Conservation (phyloP, 2,888 invertebrate genomes). For the Lasioglossum zephyrum region DNA sequence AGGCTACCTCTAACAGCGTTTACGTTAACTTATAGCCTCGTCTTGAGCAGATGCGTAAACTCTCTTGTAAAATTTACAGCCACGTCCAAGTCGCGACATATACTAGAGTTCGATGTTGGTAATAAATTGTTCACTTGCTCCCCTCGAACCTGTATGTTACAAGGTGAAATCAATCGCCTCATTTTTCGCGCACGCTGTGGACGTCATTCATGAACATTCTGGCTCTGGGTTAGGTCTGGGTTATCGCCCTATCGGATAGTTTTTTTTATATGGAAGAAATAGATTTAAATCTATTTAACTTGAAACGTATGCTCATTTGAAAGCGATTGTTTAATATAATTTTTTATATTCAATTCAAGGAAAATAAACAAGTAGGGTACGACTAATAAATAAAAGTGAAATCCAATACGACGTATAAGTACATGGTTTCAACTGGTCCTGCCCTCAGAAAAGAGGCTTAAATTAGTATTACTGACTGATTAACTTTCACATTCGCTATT, state of each 20-base stretch:
- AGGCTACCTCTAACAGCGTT: background rate
- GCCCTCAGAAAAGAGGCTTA: conserved; percentile 59
- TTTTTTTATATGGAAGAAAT: background rate
- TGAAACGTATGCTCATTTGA: conserved; percentile 33
- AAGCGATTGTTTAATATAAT: conserved; percentile 38
- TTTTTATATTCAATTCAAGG: conserved; percentile 29
- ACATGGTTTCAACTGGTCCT: conserved; percentile 46
- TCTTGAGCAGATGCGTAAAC: background rate
- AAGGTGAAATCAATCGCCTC: background rate
- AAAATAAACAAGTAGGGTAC: conserved; percentile 22
- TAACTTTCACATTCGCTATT: conserved; percentile 70
- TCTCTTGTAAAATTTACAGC: background rate
- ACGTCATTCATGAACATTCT: background rate
- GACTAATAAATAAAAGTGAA: conserved; percentile 15
- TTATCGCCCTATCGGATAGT: background rate
- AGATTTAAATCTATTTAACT: conserved; percentile 2
- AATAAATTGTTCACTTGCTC: background rate
- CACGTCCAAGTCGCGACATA: background rate
- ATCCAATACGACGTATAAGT: conserved; percentile 23
- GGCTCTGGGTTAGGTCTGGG: background rate
- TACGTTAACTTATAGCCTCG: background rate
- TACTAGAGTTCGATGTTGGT: background rate
- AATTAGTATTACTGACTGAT: conserved; percentile 68
- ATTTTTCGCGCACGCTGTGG: background rate
- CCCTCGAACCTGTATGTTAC: background rate